These are phyloP conservation scores for Rallus crepitans DNA, from an alignment of 2,797 vertebrate species.

Conservation along the genomic window DNA sequence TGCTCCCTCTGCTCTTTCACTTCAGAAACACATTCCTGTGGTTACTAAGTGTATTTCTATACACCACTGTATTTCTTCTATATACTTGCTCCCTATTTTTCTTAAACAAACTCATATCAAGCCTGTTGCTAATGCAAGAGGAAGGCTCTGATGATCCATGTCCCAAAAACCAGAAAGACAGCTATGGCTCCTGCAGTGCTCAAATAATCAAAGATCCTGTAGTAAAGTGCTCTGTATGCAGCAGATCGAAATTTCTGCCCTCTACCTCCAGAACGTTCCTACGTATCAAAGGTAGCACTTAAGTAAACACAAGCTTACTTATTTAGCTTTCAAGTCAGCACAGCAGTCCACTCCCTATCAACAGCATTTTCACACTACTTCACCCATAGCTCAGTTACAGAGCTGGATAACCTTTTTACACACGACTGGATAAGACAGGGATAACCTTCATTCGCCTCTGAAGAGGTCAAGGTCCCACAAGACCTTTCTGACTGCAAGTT, in stretches of 20 bases:
- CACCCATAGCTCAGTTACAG: not conserved
- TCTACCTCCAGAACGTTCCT: not conserved
- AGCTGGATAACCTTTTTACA: not conserved
- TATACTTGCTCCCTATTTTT: not conserved
- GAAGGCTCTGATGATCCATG: not conserved
- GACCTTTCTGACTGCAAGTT: not conserved
- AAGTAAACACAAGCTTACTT: not conserved
- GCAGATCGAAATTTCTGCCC: not conserved
- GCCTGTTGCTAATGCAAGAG: not conserved
- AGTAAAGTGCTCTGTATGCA: not conserved
- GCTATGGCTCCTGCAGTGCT: not conserved
- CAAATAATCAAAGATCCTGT: too few relatives aligned
- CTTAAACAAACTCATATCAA: not conserved
- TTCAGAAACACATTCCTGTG: not conserved
- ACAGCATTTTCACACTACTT: not conserved
- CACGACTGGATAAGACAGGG: not conserved
- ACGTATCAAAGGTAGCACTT: not conserved
- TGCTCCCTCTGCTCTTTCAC: not conserved
- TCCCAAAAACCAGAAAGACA: not conserved
- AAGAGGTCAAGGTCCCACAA: not conserved
- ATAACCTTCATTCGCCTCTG: not conserved
- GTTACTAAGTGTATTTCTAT: not conserved
- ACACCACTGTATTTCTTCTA: not conserved
- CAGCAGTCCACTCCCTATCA: not conserved
- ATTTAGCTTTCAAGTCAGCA: not conserved